Base-by-base conservation (phyloP, 2,113 vertebrate species). In the Brachyhypopomus occidentalis region DNA sequence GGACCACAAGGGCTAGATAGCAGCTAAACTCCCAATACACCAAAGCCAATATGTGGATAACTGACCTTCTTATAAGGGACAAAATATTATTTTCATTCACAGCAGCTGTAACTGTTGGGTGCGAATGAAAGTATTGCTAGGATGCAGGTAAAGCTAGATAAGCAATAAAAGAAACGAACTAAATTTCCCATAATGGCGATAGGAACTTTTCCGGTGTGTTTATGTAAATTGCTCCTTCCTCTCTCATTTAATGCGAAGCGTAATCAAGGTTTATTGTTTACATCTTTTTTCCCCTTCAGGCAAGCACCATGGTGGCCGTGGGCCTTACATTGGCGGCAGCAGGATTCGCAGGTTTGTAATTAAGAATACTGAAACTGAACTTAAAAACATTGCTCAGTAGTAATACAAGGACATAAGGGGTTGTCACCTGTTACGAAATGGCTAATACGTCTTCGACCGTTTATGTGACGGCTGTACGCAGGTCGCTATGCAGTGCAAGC, bases 281-380 rank as follows among this genome's bases (percentile, higher is more conserved):
- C 83, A 0, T 79, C 25, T 81, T 12, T 75, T 80, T 41, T 84
- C 27, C 79, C 27, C 80, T 52, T 36, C 83, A 98, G 97, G 96
- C 96, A 82, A 91, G 95, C 79, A 95, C 95, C 3, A 75, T 96
- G 93, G 95, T 97, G 91, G 97, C 95, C 2, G 95, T 94, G 80
- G 97, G 96, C 79, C 89, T 99, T 88, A 94, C 94, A 85, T 89
- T 98, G 72, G 96, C 98, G 2, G 96, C 96, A 69, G 96, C 95
- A 48, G 96, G 97, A 90, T 97, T 97, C 89, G 96, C 96, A 95
- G 97, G 98, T 98, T 81, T 79, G 84, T 70, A 27, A 22, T 23
- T 14, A 27, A 23, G 30, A 11, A 62, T 45, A 52, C 23, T 67
- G 1, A 2, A 55, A 12, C 30, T 34, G 0, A 19, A 67, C 64